Conservation (phyloP, 1,140 invertebrate genomes). For the Drosophila malerkotliana region DNA sequence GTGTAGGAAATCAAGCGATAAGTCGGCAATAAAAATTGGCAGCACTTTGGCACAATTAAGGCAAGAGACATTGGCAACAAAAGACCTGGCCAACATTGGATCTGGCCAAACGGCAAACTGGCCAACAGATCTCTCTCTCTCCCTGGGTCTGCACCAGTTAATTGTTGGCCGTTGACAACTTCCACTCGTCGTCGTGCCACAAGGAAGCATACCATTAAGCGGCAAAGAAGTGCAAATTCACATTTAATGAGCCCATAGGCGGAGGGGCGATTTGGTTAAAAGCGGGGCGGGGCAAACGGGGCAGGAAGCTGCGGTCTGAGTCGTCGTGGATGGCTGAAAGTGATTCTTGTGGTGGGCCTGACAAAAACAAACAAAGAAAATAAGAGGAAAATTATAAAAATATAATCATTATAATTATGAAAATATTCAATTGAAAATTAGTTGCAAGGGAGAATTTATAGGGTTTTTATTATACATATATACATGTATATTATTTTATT, state of each 20-base stretch:
- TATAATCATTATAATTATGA: not conserved
- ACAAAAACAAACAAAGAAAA: not conserved
- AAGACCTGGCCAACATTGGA: constrained; percentile 64
- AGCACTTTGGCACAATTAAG: constrained; percentile 75
- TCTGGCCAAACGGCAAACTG: constrained; percentile 38
- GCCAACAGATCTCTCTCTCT: constrained; percentile 10
- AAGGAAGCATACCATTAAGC: constrained; percentile 43
- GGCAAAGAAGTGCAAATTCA: constrained; percentile 73
- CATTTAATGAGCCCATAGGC: constrained; percentile 69
- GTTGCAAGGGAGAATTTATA: no score
- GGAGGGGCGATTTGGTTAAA: constrained; percentile 1
- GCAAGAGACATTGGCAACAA: constrained; percentile 51
- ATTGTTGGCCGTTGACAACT: constrained; percentile 79
- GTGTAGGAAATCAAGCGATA: constrained; percentile 66
- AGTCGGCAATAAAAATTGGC: constrained; percentile 81
- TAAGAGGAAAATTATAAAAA: not conserved
- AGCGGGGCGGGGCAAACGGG: constrained; percentile 11
- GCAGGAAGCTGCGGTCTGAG: constrained; percentile 47
- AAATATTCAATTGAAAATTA: not conserved
- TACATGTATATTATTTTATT: no score
- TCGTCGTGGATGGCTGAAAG: constrained; percentile 20
- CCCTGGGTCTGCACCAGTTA: constrained; percentile 66
- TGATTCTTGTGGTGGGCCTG: constrained; percentile 42
- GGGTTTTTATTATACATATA: no score
- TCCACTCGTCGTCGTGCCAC: constrained; percentile 50